Percentiles rank a stretch among this genome's conserved stretches.
Conservation (phyloP, 1,140 invertebrate species). For the Archegozetes longisetosus region DNA sequence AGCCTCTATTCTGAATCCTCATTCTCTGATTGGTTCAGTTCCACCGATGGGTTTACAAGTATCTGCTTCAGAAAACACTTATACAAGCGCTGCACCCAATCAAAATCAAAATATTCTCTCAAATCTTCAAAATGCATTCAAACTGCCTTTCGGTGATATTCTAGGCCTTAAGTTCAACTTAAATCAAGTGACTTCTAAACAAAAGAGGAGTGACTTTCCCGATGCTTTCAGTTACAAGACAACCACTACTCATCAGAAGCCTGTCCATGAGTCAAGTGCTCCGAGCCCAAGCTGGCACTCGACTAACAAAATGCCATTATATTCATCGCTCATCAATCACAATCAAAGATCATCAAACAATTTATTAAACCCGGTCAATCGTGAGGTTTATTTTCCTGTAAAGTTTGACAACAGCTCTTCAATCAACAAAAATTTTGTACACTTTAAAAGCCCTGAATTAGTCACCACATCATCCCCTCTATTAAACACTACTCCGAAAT, state of each 20-base stretch:
- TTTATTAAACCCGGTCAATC: not conserved
- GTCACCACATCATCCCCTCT: not conserved
- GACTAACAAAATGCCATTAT: no score
- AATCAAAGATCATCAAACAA: not conserved
- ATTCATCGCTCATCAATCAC: not conserved
- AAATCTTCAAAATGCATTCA: not conserved
- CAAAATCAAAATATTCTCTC: not conserved
- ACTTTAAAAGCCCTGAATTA: not conserved
- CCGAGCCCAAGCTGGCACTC: no score
- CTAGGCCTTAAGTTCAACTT: not conserved
- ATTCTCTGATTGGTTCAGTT: not conserved
- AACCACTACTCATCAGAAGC: no score
- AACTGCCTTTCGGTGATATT: not conserved
- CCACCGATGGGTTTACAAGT: not conserved
- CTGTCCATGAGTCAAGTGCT: no score
- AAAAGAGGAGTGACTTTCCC: not conserved
- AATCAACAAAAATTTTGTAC: no score
- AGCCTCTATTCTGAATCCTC: not conserved
- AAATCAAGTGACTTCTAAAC: not conserved
- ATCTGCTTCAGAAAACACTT: not conserved
- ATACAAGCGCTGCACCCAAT: not conserved
- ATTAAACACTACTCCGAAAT: not conserved
- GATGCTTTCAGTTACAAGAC: no score
- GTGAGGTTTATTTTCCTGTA: not conserved
- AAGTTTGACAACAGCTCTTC: not conserved